Evolutionary conservation across 1,140 invertebrate genomes (phyloP), one percentile per base, ranked within the genome.

Genomic region (Papilio glaucus): DNA sequence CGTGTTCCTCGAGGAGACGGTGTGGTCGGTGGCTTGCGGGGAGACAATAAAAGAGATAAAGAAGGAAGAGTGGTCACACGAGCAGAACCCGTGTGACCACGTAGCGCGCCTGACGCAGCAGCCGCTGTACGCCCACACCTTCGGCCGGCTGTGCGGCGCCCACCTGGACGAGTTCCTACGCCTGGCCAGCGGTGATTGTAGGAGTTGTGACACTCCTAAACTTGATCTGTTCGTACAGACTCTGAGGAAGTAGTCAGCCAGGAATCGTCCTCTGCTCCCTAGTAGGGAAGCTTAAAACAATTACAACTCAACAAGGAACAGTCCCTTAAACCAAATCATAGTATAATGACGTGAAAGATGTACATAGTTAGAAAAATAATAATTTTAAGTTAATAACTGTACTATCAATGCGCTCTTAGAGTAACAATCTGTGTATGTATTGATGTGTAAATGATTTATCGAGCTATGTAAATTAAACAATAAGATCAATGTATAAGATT

Each of bases 1-100:
- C 69, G 77, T 86, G 24, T 84, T 83, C 67, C 71, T 89, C 4
- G 90, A 92, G 70, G 89, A 90, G 68, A 80, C 79, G 0, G 33
- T 88, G 10, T 90, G 85, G 88, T 82, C 78, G 0, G 73, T 60
- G 24, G 79, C 62, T 0, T 87, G 86, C 71, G 82, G 78, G 0
- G n/a, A n/a, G n/a, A n/a, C n/a, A n/a, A n/a, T n/a, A n/a, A 61
- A 78, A 0, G 61, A 70, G 60, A 76, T 90, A 12, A 76, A 72
- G 29, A 1, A 62, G 12, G 60, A 37, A 9, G 15, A 15, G 33
- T 6, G 29, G 5, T 12, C 62, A 41, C 21, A 60, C n/a, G 18
- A n/a, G n/a, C n/a, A n/a, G n/a, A n/a, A 68, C 3, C 5, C 6
- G 15, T 63, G 61, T 18, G 61, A 13, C 10, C 1, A 13, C 0